These are phyloP conservation scores for Paraescarpia echinospica DNA, from an alignment of 1,140 invertebrate species.

Conservation along the genomic window DNA sequence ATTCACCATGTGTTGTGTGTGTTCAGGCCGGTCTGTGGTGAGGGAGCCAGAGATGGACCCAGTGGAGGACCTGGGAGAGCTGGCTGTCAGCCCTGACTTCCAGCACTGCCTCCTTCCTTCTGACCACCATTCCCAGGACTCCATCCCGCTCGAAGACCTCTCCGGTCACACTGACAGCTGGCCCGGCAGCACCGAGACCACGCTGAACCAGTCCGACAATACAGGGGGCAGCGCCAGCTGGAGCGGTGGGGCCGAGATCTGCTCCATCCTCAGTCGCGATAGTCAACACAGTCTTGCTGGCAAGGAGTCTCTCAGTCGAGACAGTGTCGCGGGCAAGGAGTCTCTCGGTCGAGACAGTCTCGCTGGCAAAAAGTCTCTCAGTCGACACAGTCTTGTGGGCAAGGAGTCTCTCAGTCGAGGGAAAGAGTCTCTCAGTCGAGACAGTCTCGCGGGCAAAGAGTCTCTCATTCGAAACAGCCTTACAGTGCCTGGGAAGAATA, in stretches of 20 bases:
- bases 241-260: not conserved
- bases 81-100: not conserved
- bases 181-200: not conserved
- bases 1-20: not conserved
- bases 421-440: not conserved
- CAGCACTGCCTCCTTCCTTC: not conserved
- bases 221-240: not conserved
- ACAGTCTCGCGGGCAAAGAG: not conserved
- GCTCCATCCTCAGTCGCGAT: not conserved
- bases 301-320: not conserved
- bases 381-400: too few species aligned
- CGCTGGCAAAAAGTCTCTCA: too few species aligned
- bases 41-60: not conserved
- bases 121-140: not conserved
- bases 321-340: too few species aligned
- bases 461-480: not conserved
- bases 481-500: not conserved
- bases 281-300: not conserved
- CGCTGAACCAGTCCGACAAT: not conserved
- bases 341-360: too few species aligned
- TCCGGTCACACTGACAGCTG: not conserved
- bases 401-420: too few species aligned
- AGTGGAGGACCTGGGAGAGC: not conserved
- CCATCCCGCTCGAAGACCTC: not conserved
- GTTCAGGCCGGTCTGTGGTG: not conserved